Percentiles rank a stretch among this genome's conserved stretches.
Evolutionary conservation across 1,140 invertebrate species (phyloP).

Genomic region (Diabrotica virgifera): DNA sequence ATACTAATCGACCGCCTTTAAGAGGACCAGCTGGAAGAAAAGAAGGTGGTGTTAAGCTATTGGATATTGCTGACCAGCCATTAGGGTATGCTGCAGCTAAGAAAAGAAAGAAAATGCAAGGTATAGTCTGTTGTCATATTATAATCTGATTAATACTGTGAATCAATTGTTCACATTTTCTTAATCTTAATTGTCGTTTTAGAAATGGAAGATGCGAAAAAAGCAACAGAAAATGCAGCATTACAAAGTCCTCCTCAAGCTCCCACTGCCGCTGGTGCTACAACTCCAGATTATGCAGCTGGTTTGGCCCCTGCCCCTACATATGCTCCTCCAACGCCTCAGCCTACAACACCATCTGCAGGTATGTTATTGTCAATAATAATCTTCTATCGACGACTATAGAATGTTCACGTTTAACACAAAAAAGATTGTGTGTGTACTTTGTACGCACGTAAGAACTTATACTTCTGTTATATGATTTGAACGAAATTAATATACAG

Average conservation of each 20-base stretch:
- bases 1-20: constrained; percentile 48
- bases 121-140: constrained; percentile 38
- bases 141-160: background rate
- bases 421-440: no score
- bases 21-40: constrained; percentile 63
- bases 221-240: constrained; percentile 58
- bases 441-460: no score
- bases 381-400: constrained; percentile 10
- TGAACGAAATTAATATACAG: no score
- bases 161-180: background rate
- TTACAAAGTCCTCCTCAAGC: constrained; percentile 50
- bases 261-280: constrained; percentile 47
- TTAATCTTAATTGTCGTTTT: constrained; percentile 20
- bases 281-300: constrained; percentile 51
- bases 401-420: no score
- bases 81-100: constrained; percentile 61
- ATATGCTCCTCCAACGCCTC: constrained; percentile 45
- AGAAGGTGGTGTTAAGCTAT: constrained; percentile 87
- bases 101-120: constrained; percentile 58
- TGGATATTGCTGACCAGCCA: constrained; percentile 93
- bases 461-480: no score
- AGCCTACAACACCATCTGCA: constrained; percentile 37
- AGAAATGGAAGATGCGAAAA: constrained; percentile 80
- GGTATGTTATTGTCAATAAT: constrained; percentile 24
- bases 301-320: constrained; percentile 54